Evolutionary conservation across 2,113 vertebrate genomes (phyloP).

Genomic region (Thermophis baileyi): DNA sequence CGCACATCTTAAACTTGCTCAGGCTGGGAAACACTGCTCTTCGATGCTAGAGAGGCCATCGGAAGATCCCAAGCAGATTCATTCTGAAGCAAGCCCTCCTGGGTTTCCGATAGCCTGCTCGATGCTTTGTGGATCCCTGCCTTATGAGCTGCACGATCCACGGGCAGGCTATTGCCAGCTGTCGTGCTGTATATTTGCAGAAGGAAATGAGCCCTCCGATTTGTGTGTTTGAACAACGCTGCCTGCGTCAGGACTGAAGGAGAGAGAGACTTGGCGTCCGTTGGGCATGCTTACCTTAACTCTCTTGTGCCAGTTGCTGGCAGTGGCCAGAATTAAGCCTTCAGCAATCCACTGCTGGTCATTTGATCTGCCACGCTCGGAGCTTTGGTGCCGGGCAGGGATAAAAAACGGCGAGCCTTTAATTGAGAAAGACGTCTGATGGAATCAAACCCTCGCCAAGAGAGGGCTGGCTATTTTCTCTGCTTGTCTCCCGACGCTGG

Average conservation of each 20-base stretch:
- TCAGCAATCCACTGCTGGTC: neutral
- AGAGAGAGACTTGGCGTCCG: neutral
- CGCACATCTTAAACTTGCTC: neutral
- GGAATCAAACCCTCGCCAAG: neutral
- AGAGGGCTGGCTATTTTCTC: neutral
- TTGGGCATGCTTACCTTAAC: neutral
- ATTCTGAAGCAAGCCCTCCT: no score
- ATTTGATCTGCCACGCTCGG: neutral
- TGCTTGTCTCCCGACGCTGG: neutral
- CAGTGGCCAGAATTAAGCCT: neutral
- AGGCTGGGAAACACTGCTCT: neutral
- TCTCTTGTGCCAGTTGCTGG: neutral
- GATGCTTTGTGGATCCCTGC: neutral
- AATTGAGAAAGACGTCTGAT: neutral
- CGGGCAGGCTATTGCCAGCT: neutral
- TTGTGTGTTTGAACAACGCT: conserved; percentile 13
- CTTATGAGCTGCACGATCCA: neutral
- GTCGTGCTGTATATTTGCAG: neutral
- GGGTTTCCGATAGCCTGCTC: neutral
- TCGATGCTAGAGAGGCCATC: neutral
- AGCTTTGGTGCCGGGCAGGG: neutral
- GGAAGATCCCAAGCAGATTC: neutral
- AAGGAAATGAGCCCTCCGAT: neutral
- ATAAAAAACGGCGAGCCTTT: neutral
- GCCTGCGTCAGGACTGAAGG: neutral